Evolutionary conservation across 2,888 invertebrate species (phyloP), one percentile per base, ranked within the genome.

Genomic region (Hesperia comma): DNA sequence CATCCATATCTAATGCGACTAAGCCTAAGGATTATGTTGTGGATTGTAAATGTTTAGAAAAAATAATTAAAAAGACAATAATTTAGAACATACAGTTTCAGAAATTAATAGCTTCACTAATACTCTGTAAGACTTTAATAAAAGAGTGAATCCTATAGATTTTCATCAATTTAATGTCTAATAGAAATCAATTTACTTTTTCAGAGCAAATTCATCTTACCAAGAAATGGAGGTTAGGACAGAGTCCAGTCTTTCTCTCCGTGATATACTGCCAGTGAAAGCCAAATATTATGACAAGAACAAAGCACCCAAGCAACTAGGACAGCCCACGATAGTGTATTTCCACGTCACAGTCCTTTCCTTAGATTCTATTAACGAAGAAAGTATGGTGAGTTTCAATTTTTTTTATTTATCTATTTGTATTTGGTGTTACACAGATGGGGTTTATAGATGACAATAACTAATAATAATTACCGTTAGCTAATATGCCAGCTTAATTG

Each of bases 341-440:
- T 98, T 98, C 80, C 98, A 98, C 81, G 97, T 98, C 60, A 98
- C 98, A 8, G 98, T 98, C 1, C 91, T 98, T 69, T 97, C 97
- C 57, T 90, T 98, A 75, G 98, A 98, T 90, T 98, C 98, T n/a
- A 98, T 98, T 73, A 98, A 98, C 82, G 98, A 98, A 85, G 98
- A 98, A 86, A 98, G 98, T 53, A 98, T 98, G 98, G 97, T 96
- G 85, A 87, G 90, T 63, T 8, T 37, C 6, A 14, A n/a, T 14
- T 19, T 10, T 57, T 21, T 14, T 41, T 12, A 41, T 14, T 1
- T 53, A 21, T 12, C 19, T 26, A 15, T 33, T 54, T n/a, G n/a
- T n/a, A n/a, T n/a, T n/a, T n/a, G n/a, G n/a, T n/a, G n/a, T n/a
- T n/a, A n/a, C n/a, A n/a, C n/a, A n/a, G n/a, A n/a, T n/a, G n/a